phyloP scores from a whole-genome alignment of 2,113 vertebrate genomes.

The Illadopsis cleaveri region DNA sequence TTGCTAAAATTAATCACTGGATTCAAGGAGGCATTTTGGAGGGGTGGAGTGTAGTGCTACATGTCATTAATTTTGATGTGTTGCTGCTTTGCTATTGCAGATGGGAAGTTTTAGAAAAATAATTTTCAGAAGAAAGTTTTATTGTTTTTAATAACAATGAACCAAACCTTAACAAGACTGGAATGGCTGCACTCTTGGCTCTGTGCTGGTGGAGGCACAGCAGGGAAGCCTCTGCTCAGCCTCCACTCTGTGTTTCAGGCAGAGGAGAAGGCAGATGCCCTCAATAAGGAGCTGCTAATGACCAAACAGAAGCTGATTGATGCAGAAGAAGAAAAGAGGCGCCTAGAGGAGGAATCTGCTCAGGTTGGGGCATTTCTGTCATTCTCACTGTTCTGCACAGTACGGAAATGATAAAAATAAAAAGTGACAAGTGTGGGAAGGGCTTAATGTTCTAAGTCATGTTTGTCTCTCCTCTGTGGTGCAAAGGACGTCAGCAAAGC shows the following conservation, averaged over 20 bases:
- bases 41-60: neutral
- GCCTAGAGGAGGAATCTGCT: conserved; percentile 92
- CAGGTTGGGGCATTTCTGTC: conserved; percentile 77
- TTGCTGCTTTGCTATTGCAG: neutral
- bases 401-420: neutral
- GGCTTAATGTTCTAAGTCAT: neutral
- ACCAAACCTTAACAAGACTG: neutral
- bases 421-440: conserved; percentile 6
- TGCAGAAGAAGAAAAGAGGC: conserved; percentile 94
- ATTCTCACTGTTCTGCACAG: neutral
- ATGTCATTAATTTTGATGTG: neutral
- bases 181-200: neutral
- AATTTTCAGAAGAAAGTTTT: neutral
- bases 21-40: neutral
- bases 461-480: neutral
- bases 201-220: neutral
- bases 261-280: conserved; percentile 94
- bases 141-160: neutral
- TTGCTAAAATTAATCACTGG: neutral
- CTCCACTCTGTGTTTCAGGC: conserved; percentile 74
- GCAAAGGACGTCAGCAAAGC: conserved; percentile 19
- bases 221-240: neutral
- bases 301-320: conserved; percentile 98
- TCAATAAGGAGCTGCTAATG: conserved; percentile 97
- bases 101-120: neutral